Conservation (phyloP, 64 coral and sea anemone species). For the Orbicella faveolata region DNA sequence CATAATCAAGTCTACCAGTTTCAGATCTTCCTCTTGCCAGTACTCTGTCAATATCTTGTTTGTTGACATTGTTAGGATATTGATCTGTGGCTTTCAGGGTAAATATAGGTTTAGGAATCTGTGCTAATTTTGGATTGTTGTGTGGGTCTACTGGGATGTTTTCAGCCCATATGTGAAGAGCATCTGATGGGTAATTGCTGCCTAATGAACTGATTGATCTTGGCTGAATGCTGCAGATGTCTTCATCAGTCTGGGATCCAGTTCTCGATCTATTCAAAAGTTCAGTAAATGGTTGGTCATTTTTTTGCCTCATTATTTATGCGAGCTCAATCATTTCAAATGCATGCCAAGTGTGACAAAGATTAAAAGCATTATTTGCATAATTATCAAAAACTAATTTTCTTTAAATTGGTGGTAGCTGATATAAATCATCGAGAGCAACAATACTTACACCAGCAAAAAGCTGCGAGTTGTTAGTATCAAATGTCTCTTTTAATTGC, state of each 20-base stretch:
- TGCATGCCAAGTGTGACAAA: constrained; percentile 46
- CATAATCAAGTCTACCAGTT: not conserved
- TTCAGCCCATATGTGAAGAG: constrained; percentile 38
- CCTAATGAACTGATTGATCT: constrained; percentile 13
- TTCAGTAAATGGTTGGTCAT: constrained; percentile 61
- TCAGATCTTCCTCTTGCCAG: constrained; percentile 5
- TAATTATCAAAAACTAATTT: constrained; percentile 51
- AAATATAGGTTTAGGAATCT: constrained; percentile 8
- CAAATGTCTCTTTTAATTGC: constrained; percentile 65
- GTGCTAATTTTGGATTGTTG: constrained; percentile 4
- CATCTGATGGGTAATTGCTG: constrained; percentile 37
- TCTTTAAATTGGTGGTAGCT: constrained; percentile 36
- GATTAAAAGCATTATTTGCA: constrained; percentile 47
- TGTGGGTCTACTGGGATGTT: constrained; percentile 29
- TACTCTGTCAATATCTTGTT: constrained; percentile 3
- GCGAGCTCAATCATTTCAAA: constrained; percentile 45
- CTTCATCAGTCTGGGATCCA: constrained; percentile 30
- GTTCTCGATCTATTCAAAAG: constrained; percentile 28
- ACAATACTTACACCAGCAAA: constrained; percentile 61
- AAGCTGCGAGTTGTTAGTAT: constrained; percentile 27
- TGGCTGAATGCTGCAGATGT: constrained; percentile 27
- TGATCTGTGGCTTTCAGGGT: constrained; percentile 13
- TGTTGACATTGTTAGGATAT: constrained; percentile 15
- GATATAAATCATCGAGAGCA: constrained; percentile 48
- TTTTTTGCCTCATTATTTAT: constrained; percentile 57